These are phyloP conservation scores for Centropus bengalensis DNA, from an alignment of 2,113 vertebrate species.

Conservation along the genomic window DNA sequence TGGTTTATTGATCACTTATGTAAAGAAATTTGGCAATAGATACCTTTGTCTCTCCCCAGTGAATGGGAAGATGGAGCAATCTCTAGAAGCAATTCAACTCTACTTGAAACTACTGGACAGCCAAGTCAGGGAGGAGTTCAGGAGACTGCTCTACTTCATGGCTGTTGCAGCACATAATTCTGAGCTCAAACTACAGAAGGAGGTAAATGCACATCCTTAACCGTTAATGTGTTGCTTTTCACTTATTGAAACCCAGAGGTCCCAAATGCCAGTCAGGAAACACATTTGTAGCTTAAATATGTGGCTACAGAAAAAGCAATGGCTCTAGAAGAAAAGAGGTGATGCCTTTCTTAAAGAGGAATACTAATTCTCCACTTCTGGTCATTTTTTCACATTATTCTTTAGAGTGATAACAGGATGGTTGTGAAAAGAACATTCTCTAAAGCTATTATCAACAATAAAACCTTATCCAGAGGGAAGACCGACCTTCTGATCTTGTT, in stretches of 20 bases:
- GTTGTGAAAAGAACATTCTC: slow-evolving; percentile 94
- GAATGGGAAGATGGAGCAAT: slow-evolving; percentile 92
- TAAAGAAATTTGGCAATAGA: background rate
- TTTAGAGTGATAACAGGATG: slow-evolving; percentile 94
- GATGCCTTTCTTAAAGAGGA: background rate
- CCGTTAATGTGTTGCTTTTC: background rate
- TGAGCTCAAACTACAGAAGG: slow-evolving; percentile 89
- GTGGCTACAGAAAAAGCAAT: background rate
- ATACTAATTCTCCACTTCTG: background rate
- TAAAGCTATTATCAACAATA: slow-evolving; percentile 89
- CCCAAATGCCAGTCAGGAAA: background rate
- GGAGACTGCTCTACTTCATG: slow-evolving; percentile 93
- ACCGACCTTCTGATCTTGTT: slow-evolving; percentile 94
- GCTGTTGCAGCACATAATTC: slow-evolving; percentile 83
- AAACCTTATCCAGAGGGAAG: slow-evolving; percentile 91
- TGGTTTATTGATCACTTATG: background rate
- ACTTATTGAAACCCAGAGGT: background rate
- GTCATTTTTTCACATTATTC: background rate
- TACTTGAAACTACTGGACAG: slow-evolving; percentile 91
- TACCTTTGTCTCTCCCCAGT: slow-evolving; percentile 76
- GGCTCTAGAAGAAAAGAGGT: background rate
- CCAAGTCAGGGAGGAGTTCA: slow-evolving; percentile 90
- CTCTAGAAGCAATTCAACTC: slow-evolving; percentile 91
- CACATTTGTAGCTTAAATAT: background rate
- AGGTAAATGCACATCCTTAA: slow-evolving; percentile 75